Percentiles rank a stretch among this genome's conserved stretches.
phyloP scores from a whole-genome alignment of 2,888 invertebrate species.

The Caenorhabditis uteleia region DNA sequence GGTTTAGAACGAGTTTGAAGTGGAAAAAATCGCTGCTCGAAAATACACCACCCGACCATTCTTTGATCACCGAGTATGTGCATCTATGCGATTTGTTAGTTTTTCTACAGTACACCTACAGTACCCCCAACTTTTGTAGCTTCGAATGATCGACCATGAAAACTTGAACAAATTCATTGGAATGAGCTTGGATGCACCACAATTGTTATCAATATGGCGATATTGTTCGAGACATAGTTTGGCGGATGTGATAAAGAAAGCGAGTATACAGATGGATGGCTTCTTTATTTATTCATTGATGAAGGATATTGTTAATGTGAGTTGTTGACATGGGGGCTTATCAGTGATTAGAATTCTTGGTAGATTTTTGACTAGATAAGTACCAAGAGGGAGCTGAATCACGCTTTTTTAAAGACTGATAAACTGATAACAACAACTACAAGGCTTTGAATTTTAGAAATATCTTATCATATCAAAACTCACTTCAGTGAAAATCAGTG shows the following conservation, averaged over 20 bases:
- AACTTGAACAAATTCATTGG: constrained; percentile 62
- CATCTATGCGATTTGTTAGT: too few species aligned
- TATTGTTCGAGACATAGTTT: constrained; percentile 58
- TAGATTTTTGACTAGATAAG: too few species aligned
- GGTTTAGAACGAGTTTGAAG: constrained; percentile 27
- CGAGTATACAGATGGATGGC: constrained; percentile 52
- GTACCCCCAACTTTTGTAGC: constrained; percentile 24
- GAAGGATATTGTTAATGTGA: constrained; percentile 48
- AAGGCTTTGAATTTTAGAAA: too few species aligned
- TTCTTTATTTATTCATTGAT: constrained; percentile 58
- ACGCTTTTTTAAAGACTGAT: too few species aligned
- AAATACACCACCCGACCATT: constrained; percentile 32
- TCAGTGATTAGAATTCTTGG: too few species aligned
- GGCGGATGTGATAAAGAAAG: constrained; percentile 50
- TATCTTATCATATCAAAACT: too few species aligned
- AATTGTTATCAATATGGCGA: constrained; percentile 57
- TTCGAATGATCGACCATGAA: constrained; percentile 50
- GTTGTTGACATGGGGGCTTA: too few species aligned
- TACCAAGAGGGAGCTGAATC: too few species aligned
- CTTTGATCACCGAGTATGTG: constrained; percentile 16
- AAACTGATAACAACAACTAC: too few species aligned
- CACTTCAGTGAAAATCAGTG: too few species aligned
- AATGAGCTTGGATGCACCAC: constrained; percentile 58
- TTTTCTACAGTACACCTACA: too few species aligned
- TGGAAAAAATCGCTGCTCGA: constrained; percentile 43